phyloP scores from a whole-genome alignment of 2,888 invertebrate species.

The Steinernema scapterisci region DNA sequence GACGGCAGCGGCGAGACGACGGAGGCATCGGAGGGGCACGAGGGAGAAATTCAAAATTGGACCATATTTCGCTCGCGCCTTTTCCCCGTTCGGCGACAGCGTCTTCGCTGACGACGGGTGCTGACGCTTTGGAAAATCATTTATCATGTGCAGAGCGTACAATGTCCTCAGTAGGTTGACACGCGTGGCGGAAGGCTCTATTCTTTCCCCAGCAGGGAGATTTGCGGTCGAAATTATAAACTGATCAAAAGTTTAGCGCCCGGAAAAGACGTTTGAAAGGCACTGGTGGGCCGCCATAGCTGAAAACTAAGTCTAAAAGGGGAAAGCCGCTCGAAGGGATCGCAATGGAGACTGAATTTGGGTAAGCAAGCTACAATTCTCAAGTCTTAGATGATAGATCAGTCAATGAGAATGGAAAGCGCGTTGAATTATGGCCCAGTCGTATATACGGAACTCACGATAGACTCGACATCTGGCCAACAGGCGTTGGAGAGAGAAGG shows the following conservation, averaged over 20 bases:
- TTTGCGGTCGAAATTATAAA: no score
- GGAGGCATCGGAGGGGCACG: not conserved
- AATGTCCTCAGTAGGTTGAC: conserved; percentile 28
- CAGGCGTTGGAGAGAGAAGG: conserved; percentile 5
- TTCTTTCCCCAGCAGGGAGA: no score
- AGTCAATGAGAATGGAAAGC: conserved; percentile 14
- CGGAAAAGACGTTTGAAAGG: no score
- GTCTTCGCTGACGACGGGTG: conserved; percentile 3
- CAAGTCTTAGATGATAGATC: not conserved
- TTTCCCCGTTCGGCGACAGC: conserved; percentile 20
- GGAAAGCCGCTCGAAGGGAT: no score
- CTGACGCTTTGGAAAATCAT: conserved; percentile 24
- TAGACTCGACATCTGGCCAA: conserved; percentile 26
- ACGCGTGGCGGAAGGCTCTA: not conserved
- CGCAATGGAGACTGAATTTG: no score
- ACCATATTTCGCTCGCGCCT: conserved; percentile 25
- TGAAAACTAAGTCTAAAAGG: no score
- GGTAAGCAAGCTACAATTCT: not conserved
- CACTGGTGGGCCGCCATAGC: no score
- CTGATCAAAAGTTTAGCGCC: no score
- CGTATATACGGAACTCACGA: conserved; percentile 26
- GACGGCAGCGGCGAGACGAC: not conserved
- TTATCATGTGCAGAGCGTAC: conserved; percentile 18
- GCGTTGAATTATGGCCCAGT: conserved; percentile 11
- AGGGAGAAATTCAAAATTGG: conserved; percentile 10